These are phyloP conservation scores for Dallia pectoralis DNA, from an alignment of 2,797 vertebrate genomes.

Conservation along the genomic window DNA sequence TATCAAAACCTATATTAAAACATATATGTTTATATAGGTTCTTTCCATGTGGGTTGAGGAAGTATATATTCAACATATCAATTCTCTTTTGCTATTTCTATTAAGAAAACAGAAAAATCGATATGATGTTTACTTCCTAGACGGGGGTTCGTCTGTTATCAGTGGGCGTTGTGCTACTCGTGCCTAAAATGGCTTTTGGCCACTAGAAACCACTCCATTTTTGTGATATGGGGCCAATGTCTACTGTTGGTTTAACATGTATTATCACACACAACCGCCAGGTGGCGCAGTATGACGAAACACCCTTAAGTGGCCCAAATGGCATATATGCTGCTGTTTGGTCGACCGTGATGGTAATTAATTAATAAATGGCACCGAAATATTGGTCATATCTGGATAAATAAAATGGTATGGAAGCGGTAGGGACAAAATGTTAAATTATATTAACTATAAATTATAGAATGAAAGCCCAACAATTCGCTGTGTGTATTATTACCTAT, in stretches of 20 bases:
- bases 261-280: slow-evolving; percentile 48
- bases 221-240: not conserved
- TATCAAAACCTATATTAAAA: no score
- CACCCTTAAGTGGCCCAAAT: slow-evolving; percentile 15
- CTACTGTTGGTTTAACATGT: slow-evolving; percentile 20
- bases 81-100: no score
- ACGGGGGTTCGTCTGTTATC: no score
- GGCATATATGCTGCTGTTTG: slow-evolving; percentile 14
- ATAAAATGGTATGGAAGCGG: not conserved
- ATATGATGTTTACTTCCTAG: no score
- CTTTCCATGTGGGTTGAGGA: no score
- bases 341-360: slow-evolving; percentile 9
- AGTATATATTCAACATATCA: no score
- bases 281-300: slow-evolving; percentile 51
- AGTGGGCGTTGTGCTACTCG: no score
- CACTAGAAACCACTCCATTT: no score
- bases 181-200: no score
- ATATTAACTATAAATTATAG: not conserved
- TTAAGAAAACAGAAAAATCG: no score
- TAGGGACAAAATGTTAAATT: slow-evolving; percentile 11
- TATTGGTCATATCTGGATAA: not conserved
- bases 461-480: not conserved
- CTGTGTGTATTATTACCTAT: not conserved
- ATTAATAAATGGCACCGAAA: not conserved
- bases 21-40: no score